Evolutionary conservation across 2,113 vertebrate genomes (phyloP), one percentile per base, ranked within the genome.

Genomic region (Montifringilla adamsi): DNA sequence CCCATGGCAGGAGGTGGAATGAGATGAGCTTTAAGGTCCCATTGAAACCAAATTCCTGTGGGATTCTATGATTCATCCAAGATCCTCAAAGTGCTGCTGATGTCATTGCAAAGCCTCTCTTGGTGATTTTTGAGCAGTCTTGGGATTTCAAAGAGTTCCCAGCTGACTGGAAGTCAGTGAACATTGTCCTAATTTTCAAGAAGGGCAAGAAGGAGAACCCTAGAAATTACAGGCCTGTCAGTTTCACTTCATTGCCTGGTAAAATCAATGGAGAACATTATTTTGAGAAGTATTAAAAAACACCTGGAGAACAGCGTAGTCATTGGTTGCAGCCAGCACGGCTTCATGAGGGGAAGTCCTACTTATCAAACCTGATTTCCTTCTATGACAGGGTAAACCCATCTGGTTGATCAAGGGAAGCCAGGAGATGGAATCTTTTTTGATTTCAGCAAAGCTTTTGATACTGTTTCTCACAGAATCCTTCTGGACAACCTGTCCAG

Each of bases 301-400:
- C 27, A 62, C 13, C 13, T 21, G 39, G 27, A 62, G 14, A 33
- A 44, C 33, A 20, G 3, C 0, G 0, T 16, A 26, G 37, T 13
- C 67, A 43, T 3, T 60, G 26, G 39, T 44, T 21, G 16, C 37
- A 44, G 31, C 46, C 56, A 62, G 37, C 31, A 43, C 0, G 0
- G 37, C 66, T 52, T 62, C 80, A 20, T 24, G 67, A 83, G 26
- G 56, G 23, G 5, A 52, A 52, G 5, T 10, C 24, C 55, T 83
- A 55, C 67, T 50, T n/a, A 52, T 22, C 31, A 60, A 60, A 24
- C 31, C 20, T 43, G 31, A 52, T 83, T 62, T 35, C 67, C 67
- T 52, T 52, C 37, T 35, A 0, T 24, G 44, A 60, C 37, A 50
- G 46, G 19, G 12, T 43, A 50, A n/a, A 59, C 44, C 55, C 30